Base-by-base conservation (phyloP, 1,140 invertebrate genomes). In the Ladona fulva region DNA sequence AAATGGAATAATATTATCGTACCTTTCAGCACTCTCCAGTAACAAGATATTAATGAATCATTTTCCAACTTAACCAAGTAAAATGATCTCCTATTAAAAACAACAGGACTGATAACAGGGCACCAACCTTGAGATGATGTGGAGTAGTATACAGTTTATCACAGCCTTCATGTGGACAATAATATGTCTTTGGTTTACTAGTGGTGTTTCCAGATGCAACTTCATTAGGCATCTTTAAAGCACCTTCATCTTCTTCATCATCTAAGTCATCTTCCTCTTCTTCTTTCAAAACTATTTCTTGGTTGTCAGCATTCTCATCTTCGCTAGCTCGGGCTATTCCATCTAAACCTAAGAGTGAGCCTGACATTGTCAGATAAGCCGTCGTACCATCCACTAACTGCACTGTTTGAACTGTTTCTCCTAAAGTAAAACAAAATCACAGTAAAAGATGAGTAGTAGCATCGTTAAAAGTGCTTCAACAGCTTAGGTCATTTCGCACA, bases 111-210 rank as follows among this genome's bases (percentile, higher is more conserved):
- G 3, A 78, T 10, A 74, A 77, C 12, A 77, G 16, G 73, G 14
- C 42, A 76, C 78, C 79, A 81, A 89, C 88, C 83, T 88, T 88
- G 16, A 89, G 82, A 82, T 89, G 89, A 83, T 89, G 87, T 0
- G 85, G 83, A 6, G 89, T 89, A 52, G 87, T 89, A 78, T 89
- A 89, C 24, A 87, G 82, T 77, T 88, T 85, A 0, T 84, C 84
- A 81, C 89, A 89, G 37, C 86, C 87, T 75, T 87, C 86, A 80
- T 86, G 86, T 5, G 83, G 83, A 82, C 88, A 90, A 22, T 66
- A 66, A 66, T 19, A 66, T 6, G 52, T 12, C 52, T 66, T 66
- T 66, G 52, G 52, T 66, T 22, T 66, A 66, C 52, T 66, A 66
- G 52, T 6, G 1, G 52, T 66, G 14, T 16, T 22, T 42, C 80